phyloP scores from a whole-genome alignment of 2,888 invertebrate species.

The Cheilosia variabilis region DNA sequence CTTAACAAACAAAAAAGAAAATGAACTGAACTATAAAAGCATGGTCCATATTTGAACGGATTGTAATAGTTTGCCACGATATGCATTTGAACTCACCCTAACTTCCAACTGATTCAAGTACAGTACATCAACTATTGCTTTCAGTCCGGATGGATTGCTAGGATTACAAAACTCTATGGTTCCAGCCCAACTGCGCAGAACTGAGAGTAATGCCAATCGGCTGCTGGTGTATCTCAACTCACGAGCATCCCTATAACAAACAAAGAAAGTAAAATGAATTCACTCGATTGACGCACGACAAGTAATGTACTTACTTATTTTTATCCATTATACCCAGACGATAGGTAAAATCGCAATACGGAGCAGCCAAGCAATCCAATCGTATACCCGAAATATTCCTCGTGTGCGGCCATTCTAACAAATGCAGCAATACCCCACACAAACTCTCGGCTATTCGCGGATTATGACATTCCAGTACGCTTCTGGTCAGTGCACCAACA shows the following conservation, averaged over 20 bases:
- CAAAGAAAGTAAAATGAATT: conserved; percentile 13
- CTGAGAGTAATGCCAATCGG: conserved; percentile 91
- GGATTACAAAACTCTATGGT: conserved; percentile 94
- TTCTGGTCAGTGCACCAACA: conserved; percentile 91
- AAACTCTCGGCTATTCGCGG: conserved; percentile 96
- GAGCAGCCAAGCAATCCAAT: conserved; percentile 94
- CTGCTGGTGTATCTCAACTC: conserved; percentile 94
- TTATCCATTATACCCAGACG: conserved; percentile 89
- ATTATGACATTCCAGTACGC: conserved; percentile 93
- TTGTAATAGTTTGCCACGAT: not conserved
- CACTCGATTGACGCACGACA: not conserved
- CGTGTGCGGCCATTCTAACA: conserved; percentile 93
- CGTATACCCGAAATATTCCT: conserved; percentile 90
- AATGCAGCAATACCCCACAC: conserved; percentile 92
- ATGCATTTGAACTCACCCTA: conserved; percentile 86
- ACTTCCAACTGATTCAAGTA: conserved; percentile 95
- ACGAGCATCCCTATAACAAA: conserved; percentile 86
- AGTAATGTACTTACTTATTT: conserved; percentile 85
- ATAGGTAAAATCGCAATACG: conserved; percentile 96
- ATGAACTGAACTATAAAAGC: too few species aligned
- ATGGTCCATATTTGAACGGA: not conserved
- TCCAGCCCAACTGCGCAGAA: conserved; percentile 96
- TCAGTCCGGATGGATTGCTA: conserved; percentile 89
- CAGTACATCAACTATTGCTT: conserved; percentile 91
- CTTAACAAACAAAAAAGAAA: too few species aligned